phyloP scores from a whole-genome alignment of 2,113 vertebrate species.

The Axis porcinus region DNA sequence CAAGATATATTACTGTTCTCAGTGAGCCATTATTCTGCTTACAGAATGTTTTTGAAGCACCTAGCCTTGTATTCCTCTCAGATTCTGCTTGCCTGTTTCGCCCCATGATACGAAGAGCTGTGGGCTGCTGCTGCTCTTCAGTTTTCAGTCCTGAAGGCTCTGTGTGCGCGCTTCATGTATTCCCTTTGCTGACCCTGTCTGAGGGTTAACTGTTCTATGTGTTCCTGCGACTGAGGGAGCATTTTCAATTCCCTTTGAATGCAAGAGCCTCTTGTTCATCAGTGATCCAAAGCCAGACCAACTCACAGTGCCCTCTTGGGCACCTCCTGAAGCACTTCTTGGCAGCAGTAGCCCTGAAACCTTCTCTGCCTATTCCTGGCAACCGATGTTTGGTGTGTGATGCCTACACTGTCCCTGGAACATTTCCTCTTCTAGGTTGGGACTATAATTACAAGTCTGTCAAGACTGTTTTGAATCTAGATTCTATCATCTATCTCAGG shows the following conservation, averaged over 20 bases:
- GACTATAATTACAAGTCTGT: background rate
- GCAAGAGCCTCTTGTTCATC: background rate
- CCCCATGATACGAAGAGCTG: too few relatives aligned
- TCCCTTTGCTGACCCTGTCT: background rate
- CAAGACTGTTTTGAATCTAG: background rate
- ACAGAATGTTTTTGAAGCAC: background rate
- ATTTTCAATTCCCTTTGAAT: background rate
- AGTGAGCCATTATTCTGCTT: fast-evolving
- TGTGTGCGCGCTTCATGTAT: background rate
- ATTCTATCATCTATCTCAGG: background rate
- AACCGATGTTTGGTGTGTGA: background rate
- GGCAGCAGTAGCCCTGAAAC: background rate
- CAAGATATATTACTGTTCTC: background rate
- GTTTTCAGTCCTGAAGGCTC: background rate
- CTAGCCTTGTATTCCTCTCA: background rate
- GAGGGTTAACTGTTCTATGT: background rate
- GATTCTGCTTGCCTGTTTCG: background rate
- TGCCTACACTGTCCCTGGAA: background rate
- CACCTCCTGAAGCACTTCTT: background rate
- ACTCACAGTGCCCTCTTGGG: fast-evolving
- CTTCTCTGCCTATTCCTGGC: background rate
- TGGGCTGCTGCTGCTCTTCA: background rate
- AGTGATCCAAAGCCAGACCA: background rate
- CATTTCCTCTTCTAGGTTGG: background rate
- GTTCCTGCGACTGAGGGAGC: background rate